These are phyloP conservation scores for Archips crataeganus DNA, from an alignment of 2,888 invertebrate species.

Conservation along the genomic window DNA sequence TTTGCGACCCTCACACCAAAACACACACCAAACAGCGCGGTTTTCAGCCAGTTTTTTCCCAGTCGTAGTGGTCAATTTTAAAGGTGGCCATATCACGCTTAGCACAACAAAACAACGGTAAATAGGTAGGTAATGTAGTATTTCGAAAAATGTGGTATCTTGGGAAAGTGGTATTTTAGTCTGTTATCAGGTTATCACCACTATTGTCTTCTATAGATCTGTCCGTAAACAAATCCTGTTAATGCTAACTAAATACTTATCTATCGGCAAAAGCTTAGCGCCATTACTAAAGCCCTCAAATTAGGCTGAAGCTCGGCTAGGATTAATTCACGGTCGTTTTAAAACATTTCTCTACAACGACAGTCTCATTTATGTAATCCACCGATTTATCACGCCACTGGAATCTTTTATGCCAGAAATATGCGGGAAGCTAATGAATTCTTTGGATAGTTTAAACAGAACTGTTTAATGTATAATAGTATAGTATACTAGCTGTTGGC, in stretches of 20 bases:
- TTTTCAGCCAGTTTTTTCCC: too few relatives aligned
- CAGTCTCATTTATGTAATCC: neutral
- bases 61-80: too few relatives aligned
- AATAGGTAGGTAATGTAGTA: too few relatives aligned
- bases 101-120: too few relatives aligned
- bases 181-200: too few relatives aligned
- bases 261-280: neutral
- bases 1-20: too few relatives aligned
- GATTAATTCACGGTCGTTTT: conserved; percentile 57
- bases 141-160: too few relatives aligned
- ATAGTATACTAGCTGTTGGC: too few relatives aligned
- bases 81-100: too few relatives aligned
- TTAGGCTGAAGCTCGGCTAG: conserved; percentile 34
- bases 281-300: conserved; percentile 12
- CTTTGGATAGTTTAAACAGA: neutral
- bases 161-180: too few relatives aligned
- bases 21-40: too few relatives aligned
- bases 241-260: neutral
- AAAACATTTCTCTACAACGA: neutral
- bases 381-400: neutral
- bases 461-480: neutral
- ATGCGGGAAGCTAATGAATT: neutral
- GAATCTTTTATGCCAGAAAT: neutral
- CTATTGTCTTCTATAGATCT: too few relatives aligned
- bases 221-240: neutral